Evolutionary conservation across 2,113 vertebrate genomes (phyloP).

Genomic region (Myiozetetes cayanensis): DNA sequence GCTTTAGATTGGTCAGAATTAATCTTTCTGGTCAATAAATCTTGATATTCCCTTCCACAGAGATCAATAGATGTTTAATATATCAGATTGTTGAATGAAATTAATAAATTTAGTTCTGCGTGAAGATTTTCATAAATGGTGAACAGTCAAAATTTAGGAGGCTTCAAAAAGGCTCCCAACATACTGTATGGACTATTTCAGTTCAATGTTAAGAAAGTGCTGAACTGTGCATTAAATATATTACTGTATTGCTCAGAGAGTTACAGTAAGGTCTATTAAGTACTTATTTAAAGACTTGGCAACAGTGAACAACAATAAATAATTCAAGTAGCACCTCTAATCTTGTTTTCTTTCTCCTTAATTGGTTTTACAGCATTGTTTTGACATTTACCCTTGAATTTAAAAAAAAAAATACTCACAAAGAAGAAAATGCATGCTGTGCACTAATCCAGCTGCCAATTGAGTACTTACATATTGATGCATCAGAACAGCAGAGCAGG

Average conservation of each 20-base stretch:
- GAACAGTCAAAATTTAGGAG: not conserved
- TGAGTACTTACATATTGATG: slow-evolving; percentile 28
- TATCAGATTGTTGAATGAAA: slow-evolving; percentile 11
- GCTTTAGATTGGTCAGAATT: slow-evolving; percentile 38
- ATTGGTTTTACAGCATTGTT: slow-evolving; percentile 69
- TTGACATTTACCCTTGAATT: slow-evolving; percentile 72
- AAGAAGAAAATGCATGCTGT: slow-evolving; percentile 48
- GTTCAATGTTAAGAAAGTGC: slow-evolving; percentile 27
- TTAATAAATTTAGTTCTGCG: not conserved
- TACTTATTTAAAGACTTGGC: slow-evolving; percentile 64
- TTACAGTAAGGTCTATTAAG: slow-evolving; percentile 64
- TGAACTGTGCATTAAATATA: slow-evolving; percentile 56
- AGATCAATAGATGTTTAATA: slow-evolving; percentile 15
- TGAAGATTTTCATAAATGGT: not conserved
- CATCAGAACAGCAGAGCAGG: not conserved
- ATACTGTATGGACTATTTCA: not conserved
- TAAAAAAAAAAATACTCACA: slow-evolving; percentile 33
- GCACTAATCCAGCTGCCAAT: slow-evolving; percentile 46
- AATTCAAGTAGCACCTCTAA: slow-evolving; percentile 66
- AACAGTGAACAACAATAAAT: slow-evolving; percentile 66
- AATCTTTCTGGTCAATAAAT: slow-evolving; percentile 40
- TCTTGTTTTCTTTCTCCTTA: slow-evolving; percentile 69
- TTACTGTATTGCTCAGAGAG: slow-evolving; percentile 50
- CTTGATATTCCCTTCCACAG: slow-evolving; percentile 2
- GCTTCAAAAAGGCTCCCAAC: not conserved